These are phyloP conservation scores for Lasioglossum malachurum DNA, from an alignment of 2,888 invertebrate genomes.

Conservation along the genomic window DNA sequence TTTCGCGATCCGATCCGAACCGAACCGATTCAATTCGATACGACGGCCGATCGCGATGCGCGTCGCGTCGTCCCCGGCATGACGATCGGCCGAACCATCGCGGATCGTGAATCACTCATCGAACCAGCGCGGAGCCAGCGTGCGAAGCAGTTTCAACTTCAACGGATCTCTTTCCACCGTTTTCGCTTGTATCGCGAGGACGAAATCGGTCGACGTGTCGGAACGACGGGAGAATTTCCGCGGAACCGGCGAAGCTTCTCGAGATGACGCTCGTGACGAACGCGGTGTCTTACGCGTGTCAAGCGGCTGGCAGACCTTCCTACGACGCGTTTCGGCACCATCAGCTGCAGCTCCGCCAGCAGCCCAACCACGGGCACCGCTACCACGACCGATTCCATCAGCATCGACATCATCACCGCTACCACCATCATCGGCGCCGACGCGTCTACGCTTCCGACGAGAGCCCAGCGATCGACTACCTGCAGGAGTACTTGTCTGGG, in stretches of 20 bases:
- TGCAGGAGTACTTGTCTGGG: slow-evolving; percentile 39
- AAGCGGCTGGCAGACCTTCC: slow-evolving; percentile 78
- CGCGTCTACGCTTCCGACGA: slow-evolving; percentile 71
- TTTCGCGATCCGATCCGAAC: background rate
- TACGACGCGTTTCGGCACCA: slow-evolving; percentile 77
- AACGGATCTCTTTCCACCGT: background rate
- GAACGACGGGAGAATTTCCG: background rate
- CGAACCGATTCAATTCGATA: background rate
- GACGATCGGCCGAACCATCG: slow-evolving; percentile 10
- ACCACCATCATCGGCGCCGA: slow-evolving; percentile 52
- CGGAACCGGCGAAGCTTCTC: background rate
- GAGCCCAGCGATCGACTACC: slow-evolving; percentile 63
- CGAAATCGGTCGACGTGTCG: background rate
- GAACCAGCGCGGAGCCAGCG: background rate
- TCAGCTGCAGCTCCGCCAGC: slow-evolving; percentile 58
- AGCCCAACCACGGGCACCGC: slow-evolving; percentile 69
- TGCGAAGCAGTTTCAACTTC: background rate
- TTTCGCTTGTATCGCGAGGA: background rate
- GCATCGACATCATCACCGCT: slow-evolving; percentile 60
- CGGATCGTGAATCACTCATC: background rate
- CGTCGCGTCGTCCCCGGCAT: background rate
- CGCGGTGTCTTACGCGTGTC: slow-evolving; percentile 80
- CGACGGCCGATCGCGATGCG: background rate
- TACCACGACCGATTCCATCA: slow-evolving; percentile 62
- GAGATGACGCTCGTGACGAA: slow-evolving; percentile 84